Evolutionary conservation across 2,888 invertebrate genomes (phyloP).

Genomic region (Ennomos erosarius): DNA sequence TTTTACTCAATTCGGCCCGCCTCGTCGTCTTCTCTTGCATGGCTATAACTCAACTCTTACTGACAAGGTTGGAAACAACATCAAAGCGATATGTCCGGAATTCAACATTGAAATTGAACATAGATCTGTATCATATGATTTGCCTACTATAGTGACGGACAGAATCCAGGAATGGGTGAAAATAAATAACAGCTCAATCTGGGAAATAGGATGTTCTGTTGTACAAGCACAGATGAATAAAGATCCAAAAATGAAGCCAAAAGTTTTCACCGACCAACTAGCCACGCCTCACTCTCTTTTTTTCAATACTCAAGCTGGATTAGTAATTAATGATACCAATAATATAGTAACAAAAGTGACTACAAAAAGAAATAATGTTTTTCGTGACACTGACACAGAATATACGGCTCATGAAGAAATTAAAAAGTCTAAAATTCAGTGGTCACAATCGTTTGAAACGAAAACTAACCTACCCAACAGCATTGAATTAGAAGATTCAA

Average conservation of each 20-base stretch:
- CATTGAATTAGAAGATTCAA: too few species aligned
- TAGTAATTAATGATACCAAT: background rate
- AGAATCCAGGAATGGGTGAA: conserved; percentile 23
- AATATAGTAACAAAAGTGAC: background rate
- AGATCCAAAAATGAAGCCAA: conserved; percentile 2
- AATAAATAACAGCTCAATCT: conserved; percentile 1
- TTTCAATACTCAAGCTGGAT: background rate
- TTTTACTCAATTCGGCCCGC: conserved; percentile 28
- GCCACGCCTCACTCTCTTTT: conserved; percentile 6
- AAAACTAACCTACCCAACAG: too few species aligned
- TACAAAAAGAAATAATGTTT: too few species aligned
- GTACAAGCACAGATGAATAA: conserved; percentile 29
- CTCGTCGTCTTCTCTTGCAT: conserved; percentile 19
- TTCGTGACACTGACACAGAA: too few species aligned
- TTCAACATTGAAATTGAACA: conserved; percentile 18
- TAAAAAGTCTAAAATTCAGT: too few species aligned
- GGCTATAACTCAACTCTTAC: conserved; percentile 19
- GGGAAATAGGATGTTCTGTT: conserved; percentile 30
- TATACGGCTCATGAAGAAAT: too few species aligned
- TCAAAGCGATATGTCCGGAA: conserved; percentile 22
- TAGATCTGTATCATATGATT: conserved; percentile 11
- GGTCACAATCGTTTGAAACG: too few species aligned
- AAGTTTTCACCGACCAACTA: too few species aligned
- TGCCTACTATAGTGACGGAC: conserved; percentile 19
- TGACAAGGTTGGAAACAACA: conserved; percentile 4